Base-by-base conservation (phyloP, 2,797 vertebrate species). In the Agapornis canus region DNA sequence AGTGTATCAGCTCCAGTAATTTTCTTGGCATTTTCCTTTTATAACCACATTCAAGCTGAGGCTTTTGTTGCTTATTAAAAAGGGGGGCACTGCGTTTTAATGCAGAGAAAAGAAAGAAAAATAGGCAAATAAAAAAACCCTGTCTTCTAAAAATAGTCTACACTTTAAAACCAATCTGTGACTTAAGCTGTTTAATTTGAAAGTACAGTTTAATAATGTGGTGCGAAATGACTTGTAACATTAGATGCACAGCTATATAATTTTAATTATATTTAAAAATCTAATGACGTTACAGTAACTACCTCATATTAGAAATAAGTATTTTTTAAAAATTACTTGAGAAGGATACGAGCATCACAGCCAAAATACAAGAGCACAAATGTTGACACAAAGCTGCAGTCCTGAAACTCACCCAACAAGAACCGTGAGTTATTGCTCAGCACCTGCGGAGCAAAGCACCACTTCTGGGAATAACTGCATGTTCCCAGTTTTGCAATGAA, bases 391-490 rank as follows among this genome's bases (percentile, higher is more conserved):
- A 88, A 86, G 13, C 17, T 76, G 49, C 47, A 59, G 51, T 15
- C 64, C n/a, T 10, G 5, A 72, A 82, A 91, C 68, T 21, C 0
- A 4, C 56, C 32, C 5, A 5, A n/a, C 12, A 0, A 80, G 82
- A 77, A 39, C 17, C 0, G 0, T 2, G 64, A 65, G 51, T 18
- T 23, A 32, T 13, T 81, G 48, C 37, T 43, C 19, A 2, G 76
- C 0, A 3, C 26, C 27, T 11, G 1, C 3, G 25, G 20, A 82
- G 11, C 32, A 77, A 51, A 82, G 57, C 19, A 29, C 5, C 14
- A 31, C 8, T 82, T 54, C 32, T 31, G 43, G 56, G 60, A 86
- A 31, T 35, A 59, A 47, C 35, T 22, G 6, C 57, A 56, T 2
- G 1, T 35, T 63, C 51, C 40, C 7, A 75, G n/a, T 81, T 83